phyloP scores from a whole-genome alignment of 2,797 vertebrate genomes.

The Sphenopsis melanotis region DNA sequence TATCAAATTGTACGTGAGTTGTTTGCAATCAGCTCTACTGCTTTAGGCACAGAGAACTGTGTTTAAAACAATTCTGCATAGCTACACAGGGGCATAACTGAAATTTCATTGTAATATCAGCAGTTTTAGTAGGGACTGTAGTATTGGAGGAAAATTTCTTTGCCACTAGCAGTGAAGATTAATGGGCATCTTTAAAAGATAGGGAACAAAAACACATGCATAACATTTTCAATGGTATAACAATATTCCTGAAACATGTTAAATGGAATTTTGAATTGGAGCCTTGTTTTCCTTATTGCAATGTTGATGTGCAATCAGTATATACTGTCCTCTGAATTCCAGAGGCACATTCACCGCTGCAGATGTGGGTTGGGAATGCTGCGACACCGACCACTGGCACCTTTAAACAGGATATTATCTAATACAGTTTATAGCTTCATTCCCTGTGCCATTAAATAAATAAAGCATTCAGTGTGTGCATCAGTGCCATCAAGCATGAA shows the following conservation, averaged over 20 bases:
- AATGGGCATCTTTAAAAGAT: neutral
- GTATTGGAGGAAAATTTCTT: neutral
- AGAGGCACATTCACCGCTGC: neutral
- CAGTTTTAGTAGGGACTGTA: neutral
- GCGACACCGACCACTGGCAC: slow-evolving; percentile 47
- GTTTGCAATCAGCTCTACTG: slow-evolving; percentile 28
- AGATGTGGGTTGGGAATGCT: slow-evolving; percentile 27
- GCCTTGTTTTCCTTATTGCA: neutral
- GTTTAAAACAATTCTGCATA: slow-evolving; percentile 33
- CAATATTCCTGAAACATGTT: neutral
- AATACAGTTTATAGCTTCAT: slow-evolving; percentile 65
- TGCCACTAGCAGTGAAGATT: neutral
- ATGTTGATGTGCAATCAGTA: neutral
- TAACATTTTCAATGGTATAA: neutral
- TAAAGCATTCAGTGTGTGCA: slow-evolving; percentile 80
- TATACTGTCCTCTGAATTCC: slow-evolving; percentile 1
- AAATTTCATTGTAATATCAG: neutral
- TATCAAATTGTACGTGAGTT: slow-evolving; percentile 5
- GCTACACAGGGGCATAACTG: neutral
- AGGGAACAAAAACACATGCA: neutral
- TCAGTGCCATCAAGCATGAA: slow-evolving; percentile 80
- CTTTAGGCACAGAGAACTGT: neutral
- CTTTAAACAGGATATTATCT: slow-evolving; percentile 69
- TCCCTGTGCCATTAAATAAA: slow-evolving; percentile 75
- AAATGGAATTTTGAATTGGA: neutral